These are phyloP conservation scores for Lycocerus yunnanus DNA, from an alignment of 2,888 invertebrate species.

Conservation along the genomic window DNA sequence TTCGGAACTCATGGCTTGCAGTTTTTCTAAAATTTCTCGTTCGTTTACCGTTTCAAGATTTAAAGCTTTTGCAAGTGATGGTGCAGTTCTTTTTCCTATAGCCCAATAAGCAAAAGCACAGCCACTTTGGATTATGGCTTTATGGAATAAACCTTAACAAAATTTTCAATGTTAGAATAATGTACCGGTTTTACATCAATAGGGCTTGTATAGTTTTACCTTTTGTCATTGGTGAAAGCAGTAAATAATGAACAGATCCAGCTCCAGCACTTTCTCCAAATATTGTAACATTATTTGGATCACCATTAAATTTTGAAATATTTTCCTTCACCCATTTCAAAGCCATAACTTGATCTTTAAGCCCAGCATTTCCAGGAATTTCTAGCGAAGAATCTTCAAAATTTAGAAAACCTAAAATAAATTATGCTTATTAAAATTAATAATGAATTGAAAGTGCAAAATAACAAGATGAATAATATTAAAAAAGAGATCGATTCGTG, in stretches of 20 bases:
- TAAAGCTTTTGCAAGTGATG: conserved; percentile 48
- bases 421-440: background rate
- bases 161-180: too few species aligned
- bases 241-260: conserved; percentile 56
- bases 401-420: conserved; percentile 55
- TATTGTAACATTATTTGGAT: conserved; percentile 58
- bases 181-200: too few species aligned
- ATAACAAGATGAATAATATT: too few species aligned
- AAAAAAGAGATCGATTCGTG: too few species aligned
- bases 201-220: too few species aligned
- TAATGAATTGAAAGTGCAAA: too few species aligned
- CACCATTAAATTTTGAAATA: conserved; percentile 58
- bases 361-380: conserved; percentile 60
- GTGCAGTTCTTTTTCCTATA: conserved; percentile 43
- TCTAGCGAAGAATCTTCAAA: conserved; percentile 55
- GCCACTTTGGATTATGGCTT: conserved; percentile 51
- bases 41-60: conserved; percentile 51
- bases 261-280: conserved; percentile 62
- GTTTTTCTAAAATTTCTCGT: conserved; percentile 47
- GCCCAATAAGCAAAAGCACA: conserved; percentile 45
- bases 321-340: conserved; percentile 59
- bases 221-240: conserved; percentile 57
- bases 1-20: conserved; percentile 49
- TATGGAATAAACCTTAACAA: conserved; percentile 46
- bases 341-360: conserved; percentile 60